phyloP scores from a whole-genome alignment of 2,797 vertebrate species.

The Melanotaenia maccullochi region DNA sequence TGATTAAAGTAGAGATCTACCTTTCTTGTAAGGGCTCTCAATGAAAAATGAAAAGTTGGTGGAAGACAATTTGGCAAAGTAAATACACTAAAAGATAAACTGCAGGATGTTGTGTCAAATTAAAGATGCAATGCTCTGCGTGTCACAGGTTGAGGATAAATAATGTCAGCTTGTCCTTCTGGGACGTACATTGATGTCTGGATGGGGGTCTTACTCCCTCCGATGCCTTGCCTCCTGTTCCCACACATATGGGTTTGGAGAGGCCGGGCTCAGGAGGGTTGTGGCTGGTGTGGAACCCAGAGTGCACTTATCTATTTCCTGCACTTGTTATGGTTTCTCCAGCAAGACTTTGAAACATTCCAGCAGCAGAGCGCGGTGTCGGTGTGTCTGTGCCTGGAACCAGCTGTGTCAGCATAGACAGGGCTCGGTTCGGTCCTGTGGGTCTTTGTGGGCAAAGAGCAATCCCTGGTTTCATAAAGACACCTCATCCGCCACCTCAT shows the following conservation, averaged over 20 bases:
- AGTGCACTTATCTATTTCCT: slow-evolving; percentile 92
- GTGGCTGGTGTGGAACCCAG: slow-evolving; percentile 81
- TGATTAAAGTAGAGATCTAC: neutral
- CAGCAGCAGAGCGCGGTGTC: slow-evolving; percentile 60
- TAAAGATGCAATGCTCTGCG: neutral
- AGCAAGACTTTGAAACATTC: slow-evolving; percentile 83
- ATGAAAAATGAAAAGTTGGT: neutral
- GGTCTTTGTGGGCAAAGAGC: slow-evolving; percentile 50
- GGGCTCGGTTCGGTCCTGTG: slow-evolving; percentile 49
- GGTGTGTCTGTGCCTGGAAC: slow-evolving; percentile 71
- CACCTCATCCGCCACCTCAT: slow-evolving; percentile 60
- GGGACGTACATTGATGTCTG: slow-evolving; percentile 45
- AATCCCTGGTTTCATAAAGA: slow-evolving; percentile 33
- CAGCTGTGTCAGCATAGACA: slow-evolving; percentile 90
- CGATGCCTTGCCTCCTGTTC: slow-evolving; percentile 46
- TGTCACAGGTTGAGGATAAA: slow-evolving; percentile 1
- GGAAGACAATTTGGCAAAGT: neutral
- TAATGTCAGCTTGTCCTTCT: slow-evolving; percentile 22
- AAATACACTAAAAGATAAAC: neutral
- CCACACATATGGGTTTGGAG: slow-evolving; percentile 84
- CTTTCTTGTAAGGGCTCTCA: neutral
- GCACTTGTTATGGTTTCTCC: slow-evolving; percentile 94
- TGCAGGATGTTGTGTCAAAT: neutral
- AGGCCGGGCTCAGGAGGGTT: slow-evolving; percentile 63
- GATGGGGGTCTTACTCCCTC: slow-evolving; percentile 43